phyloP scores from a whole-genome alignment of 2,888 invertebrate genomes.

The Dugesia japonica region DNA sequence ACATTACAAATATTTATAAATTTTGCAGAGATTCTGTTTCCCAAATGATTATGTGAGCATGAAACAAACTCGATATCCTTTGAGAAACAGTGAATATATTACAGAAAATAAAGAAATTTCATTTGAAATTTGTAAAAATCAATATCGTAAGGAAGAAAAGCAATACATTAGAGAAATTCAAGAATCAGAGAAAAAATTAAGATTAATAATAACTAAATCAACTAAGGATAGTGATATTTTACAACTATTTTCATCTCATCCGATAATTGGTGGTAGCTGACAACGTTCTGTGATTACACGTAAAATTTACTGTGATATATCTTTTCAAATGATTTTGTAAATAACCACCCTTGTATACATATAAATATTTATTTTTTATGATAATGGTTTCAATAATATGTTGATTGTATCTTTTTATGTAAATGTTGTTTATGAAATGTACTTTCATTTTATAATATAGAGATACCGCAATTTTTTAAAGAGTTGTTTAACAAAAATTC shows the following conservation, averaged over 20 bases:
- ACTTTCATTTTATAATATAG: no score
- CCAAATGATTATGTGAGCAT: background rate
- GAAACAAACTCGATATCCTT: constrained; percentile 1
- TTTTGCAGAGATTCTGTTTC: background rate
- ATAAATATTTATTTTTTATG: background rate
- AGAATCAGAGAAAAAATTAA: background rate
- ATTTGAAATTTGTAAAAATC: background rate
- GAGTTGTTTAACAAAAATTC: no score
- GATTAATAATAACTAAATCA: background rate
- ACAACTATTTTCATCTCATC: constrained; percentile 1
- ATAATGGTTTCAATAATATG: no score
- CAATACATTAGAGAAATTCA: background rate
- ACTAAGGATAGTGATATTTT: constrained; percentile 8
- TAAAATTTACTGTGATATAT: background rate
- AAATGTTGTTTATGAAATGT: no score
- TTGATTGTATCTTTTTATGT: no score
- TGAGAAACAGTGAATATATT: background rate
- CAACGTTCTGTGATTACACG: background rate
- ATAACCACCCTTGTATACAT: background rate
- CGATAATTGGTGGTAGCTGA: background rate
- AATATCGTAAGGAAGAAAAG: background rate
- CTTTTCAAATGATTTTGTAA: background rate
- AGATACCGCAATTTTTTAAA: no score
- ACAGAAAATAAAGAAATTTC: background rate
- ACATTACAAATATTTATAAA: no score